phyloP scores from a whole-genome alignment of 2,888 invertebrate genomes.

The Protodeltote pygarga region DNA sequence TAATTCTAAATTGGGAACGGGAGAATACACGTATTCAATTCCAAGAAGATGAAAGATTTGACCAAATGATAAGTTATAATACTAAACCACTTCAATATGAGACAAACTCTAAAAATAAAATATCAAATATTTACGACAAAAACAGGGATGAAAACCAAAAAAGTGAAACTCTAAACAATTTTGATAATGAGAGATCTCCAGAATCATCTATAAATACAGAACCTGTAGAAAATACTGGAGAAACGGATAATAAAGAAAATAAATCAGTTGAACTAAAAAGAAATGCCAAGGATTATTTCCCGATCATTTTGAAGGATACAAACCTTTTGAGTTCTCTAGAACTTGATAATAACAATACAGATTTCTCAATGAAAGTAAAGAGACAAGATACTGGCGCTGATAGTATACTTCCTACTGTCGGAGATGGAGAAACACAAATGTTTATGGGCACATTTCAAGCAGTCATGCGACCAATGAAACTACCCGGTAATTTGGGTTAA shows the following conservation, averaged over 20 bases:
- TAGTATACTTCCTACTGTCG: slow-evolving; percentile 12
- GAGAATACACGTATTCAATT: slow-evolving; percentile 4
- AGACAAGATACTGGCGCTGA: slow-evolving; percentile 34
- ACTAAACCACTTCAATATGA: neutral
- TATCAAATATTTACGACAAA: neutral
- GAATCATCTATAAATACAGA: neutral
- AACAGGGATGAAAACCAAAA: too few species aligned
- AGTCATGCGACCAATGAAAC: slow-evolving; percentile 57
- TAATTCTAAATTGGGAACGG: slow-evolving; percentile 47
- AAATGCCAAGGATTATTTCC: neutral
- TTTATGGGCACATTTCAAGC: slow-evolving; percentile 66
- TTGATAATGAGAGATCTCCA: slow-evolving; percentile 11
- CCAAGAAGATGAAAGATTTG: neutral
- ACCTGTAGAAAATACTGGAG: neutral
- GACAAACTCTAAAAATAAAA: neutral
- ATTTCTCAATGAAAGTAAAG: slow-evolving; percentile 26
- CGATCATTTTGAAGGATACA: slow-evolving; percentile 7
- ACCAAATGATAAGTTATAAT: slow-evolving; percentile 1
- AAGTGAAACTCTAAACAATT: too few species aligned
- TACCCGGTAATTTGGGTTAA: slow-evolving; percentile 36
- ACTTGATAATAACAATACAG: slow-evolving; percentile 2
- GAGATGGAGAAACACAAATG: slow-evolving; percentile 53
- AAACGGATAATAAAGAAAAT: neutral
- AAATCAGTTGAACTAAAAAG: neutral
- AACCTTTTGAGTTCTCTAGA: slow-evolving; percentile 15